Evolutionary conservation across 2,113 vertebrate genomes (phyloP).

Genomic region (Bufo bufo): DNA sequence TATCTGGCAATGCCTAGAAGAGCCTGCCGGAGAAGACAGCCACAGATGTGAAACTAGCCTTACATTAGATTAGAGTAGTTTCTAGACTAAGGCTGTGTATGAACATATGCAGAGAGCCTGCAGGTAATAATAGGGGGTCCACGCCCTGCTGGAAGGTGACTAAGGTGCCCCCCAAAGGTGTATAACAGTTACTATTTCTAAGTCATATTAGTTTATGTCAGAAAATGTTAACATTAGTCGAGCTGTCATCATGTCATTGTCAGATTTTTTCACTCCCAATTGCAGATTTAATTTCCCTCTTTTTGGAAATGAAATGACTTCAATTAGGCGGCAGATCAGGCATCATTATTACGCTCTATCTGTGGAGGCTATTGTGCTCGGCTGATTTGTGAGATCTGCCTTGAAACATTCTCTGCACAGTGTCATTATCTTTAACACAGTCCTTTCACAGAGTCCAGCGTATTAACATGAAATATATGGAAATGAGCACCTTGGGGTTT

Average conservation of each 20-base stretch:
- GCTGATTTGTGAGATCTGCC: slow-evolving; percentile 24
- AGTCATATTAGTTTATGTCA: neutral
- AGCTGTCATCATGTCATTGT: no score
- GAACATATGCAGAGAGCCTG: neutral
- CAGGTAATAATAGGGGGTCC: accelerated
- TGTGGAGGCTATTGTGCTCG: neutral
- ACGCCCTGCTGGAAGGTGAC: neutral
- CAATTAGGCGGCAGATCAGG: neutral
- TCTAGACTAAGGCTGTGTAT: neutral
- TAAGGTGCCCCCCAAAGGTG: neutral
- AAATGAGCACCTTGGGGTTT: slow-evolving; percentile 37
- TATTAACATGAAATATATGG: slow-evolving; percentile 32
- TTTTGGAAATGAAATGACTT: slow-evolving; percentile 5
- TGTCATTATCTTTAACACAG: slow-evolving; percentile 25
- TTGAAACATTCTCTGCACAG: slow-evolving; percentile 19
- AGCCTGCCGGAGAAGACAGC: no score
- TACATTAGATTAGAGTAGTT: no score
- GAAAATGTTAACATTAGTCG: neutral
- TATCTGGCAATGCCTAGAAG: no score
- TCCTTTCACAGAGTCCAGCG: slow-evolving; percentile 18
- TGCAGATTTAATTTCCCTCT: neutral
- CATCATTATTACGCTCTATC: neutral
- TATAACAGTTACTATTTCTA: neutral
- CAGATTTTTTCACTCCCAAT: neutral
- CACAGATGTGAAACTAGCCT: no score